phyloP scores from a whole-genome alignment of 2,888 invertebrate genomes.

The Polyommatus icarus region DNA sequence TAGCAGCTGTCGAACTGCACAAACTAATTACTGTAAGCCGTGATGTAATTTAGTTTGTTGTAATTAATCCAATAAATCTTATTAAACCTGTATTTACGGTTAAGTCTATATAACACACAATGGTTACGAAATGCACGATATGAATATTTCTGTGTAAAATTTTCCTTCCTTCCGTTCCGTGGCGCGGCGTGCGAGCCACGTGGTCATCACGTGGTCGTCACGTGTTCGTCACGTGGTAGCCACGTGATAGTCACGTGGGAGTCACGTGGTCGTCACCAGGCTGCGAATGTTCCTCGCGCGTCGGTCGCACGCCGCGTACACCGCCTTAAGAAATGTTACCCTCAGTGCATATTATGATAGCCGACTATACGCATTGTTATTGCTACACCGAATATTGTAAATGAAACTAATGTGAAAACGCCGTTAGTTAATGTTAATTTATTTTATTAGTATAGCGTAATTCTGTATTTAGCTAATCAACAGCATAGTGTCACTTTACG shows the following conservation, averaged over 20 bases:
- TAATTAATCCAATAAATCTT: conserved; percentile 28
- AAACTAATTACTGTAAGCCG: conserved; percentile 35
- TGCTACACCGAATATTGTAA: conserved; percentile 75
- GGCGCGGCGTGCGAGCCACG: background rate
- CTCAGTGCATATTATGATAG: conserved; percentile 55
- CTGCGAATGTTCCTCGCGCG: conserved; percentile 7
- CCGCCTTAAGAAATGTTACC: conserved; percentile 42
- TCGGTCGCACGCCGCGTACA: conserved; percentile 8
- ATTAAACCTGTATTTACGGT: conserved; percentile 25
- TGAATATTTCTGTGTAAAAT: conserved; percentile 26
- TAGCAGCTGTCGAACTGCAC: conserved; percentile 42
- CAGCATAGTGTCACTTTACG: conserved; percentile 61
- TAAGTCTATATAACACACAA: conserved; percentile 31
- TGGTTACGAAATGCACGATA: conserved; percentile 30
- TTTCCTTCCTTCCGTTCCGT: conserved; percentile 16
- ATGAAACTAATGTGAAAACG: conserved; percentile 62
- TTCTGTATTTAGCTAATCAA: conserved; percentile 53
- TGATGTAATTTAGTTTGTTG: conserved; percentile 31
- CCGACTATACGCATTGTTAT: conserved; percentile 67
- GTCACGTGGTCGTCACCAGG: background rate
- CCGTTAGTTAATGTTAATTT: conserved; percentile 66
- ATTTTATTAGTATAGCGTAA: conserved; percentile 47
- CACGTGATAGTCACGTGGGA: too few species aligned
- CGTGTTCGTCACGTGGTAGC: too few species aligned
- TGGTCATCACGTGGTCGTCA: background rate